Percentiles rank a stretch among this genome's conserved stretches.
phyloP scores from a whole-genome alignment of 1,140 invertebrate species.

The Camponotus vicinus region DNA sequence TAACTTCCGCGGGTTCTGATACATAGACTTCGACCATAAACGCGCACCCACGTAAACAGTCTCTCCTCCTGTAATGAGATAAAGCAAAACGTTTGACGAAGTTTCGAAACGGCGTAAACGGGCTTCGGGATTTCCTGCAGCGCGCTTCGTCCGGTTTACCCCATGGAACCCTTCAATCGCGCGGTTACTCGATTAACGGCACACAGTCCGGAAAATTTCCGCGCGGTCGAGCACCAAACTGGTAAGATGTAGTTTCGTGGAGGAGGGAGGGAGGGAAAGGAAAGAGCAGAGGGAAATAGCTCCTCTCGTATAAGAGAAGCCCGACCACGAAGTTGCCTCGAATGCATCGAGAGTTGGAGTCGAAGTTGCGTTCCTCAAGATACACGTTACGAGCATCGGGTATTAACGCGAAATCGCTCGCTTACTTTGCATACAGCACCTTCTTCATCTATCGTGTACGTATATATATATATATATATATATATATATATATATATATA shows the following conservation, averaged over 20 bases:
- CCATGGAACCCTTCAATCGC: slow-evolving; percentile 45
- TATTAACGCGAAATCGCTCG: slow-evolving; percentile 31
- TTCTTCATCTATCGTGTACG: background rate
- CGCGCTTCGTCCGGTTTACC: slow-evolving; percentile 23
- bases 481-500: too few relatives aligned
- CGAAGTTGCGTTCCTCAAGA: slow-evolving; percentile 55
- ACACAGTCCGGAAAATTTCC: slow-evolving; percentile 50
- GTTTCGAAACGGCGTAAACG: slow-evolving; percentile 21
- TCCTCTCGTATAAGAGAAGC: slow-evolving; percentile 23
- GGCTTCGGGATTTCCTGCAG: slow-evolving; percentile 10
- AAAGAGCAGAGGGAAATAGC: too few relatives aligned
- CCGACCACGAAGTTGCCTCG: slow-evolving; percentile 32
- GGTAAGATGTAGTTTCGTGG: slow-evolving; percentile 43
- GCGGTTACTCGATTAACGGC: slow-evolving; percentile 53
- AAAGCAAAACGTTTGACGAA: slow-evolving; percentile 34
- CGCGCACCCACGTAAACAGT: background rate
- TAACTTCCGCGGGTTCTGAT: background rate
- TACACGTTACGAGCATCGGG: slow-evolving; percentile 41
- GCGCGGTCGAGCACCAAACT: slow-evolving; percentile 51
- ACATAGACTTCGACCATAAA: background rate
- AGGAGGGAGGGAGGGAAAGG: background rate
- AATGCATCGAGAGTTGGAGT: slow-evolving; percentile 23
- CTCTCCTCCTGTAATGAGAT: background rate
- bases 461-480: background rate
- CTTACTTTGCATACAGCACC: background rate